Conservation (phyloP, 2,113 vertebrate genomes). For the Pardalotus punctatus region DNA sequence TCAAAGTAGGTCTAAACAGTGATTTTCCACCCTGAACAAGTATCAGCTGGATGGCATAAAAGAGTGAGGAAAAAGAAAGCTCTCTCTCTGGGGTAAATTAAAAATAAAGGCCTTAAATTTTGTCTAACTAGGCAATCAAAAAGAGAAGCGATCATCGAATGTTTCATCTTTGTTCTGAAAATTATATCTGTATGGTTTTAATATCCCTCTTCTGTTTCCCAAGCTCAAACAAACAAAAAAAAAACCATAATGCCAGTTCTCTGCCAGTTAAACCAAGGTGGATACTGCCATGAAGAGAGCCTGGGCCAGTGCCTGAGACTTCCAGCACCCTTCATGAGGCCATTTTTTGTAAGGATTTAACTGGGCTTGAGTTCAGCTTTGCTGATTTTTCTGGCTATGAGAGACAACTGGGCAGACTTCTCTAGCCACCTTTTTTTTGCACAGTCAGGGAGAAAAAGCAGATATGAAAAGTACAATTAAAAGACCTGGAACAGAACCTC, state of each 20-base stretch:
- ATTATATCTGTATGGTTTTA: not conserved
- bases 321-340: rapidly evolving
- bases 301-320: not conserved
- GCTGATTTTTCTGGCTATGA: not conserved
- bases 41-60: not conserved
- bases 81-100: not conserved
- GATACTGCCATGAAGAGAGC: not conserved
- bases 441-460: not conserved
- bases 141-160: rapidly evolving
- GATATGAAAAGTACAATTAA: not conserved
- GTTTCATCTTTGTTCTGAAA: not conserved
- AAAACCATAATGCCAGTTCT: not conserved
- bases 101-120: not conserved
- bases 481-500: not conserved
- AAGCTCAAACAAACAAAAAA: not conserved
- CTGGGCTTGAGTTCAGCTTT: not conserved
- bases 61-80: not conserved
- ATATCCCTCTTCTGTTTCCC: not conserved
- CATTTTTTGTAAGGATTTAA: not conserved
- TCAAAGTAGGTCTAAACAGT: not conserved
- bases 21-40: not conserved
- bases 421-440: not conserved
- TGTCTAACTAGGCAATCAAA: not conserved
- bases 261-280: not conserved
- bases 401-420: not conserved